These are phyloP conservation scores for Dicrostonyx torquatus DNA, from an alignment of 2,797 vertebrate species.

Conservation along the genomic window DNA sequence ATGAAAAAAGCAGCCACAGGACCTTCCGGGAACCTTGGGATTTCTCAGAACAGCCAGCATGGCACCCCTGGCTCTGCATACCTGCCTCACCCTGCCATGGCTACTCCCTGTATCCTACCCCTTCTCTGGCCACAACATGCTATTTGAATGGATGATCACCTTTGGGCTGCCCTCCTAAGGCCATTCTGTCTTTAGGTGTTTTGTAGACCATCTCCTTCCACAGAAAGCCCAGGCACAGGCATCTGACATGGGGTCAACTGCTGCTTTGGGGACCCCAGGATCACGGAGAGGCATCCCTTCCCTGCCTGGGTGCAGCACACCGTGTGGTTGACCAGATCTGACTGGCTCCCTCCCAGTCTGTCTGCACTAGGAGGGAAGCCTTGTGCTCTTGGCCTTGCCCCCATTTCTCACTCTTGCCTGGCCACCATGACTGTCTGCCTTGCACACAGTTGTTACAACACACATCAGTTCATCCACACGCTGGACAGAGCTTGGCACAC, in stretches of 20 bases:
- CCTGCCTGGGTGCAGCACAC: neutral
- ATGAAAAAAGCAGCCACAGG: neutral
- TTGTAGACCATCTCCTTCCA: neutral
- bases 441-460: neutral
- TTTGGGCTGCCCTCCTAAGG: fast-evolving
- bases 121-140: neutral
- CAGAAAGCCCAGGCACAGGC: neutral
- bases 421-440: neutral
- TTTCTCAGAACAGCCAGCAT: neutral
- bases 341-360: too few species aligned
- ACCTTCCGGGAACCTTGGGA: neutral
- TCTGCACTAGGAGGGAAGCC: neutral
- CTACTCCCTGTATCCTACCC: neutral
- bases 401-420: neutral
- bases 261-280: neutral
- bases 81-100: fast-evolving
- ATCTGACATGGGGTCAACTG: neutral
- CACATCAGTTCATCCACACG: fast-evolving
- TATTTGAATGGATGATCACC: neutral
- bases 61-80: neutral
- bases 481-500: neutral
- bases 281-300: neutral
- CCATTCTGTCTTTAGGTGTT: neutral
- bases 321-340: neutral
- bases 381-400: neutral